Conservation (phyloP, 2,888 invertebrate genomes). For the Cremastobaeus sp. region DNA sequence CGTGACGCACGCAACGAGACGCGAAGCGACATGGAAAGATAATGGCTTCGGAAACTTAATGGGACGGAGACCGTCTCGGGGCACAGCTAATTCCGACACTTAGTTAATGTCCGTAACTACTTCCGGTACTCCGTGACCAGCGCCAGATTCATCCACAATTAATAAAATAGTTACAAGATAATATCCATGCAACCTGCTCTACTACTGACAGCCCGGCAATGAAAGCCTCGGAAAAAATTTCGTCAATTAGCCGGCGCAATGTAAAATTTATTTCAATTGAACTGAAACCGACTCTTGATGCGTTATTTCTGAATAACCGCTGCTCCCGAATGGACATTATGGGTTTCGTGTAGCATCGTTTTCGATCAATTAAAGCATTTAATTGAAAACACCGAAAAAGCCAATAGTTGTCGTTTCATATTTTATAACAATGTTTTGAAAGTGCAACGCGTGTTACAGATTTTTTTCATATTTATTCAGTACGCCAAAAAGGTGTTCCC, state of each 20-base stretch:
- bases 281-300: slow-evolving; percentile 14
- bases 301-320: too few relatives aligned
- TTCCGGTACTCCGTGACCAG: slow-evolving; percentile 65
- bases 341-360: too few relatives aligned
- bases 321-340: too few relatives aligned
- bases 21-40: slow-evolving; percentile 67
- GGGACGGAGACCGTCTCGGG: slow-evolving; percentile 69
- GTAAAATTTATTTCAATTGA: slow-evolving; percentile 2
- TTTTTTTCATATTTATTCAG: too few relatives aligned
- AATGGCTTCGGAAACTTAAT: slow-evolving; percentile 76
- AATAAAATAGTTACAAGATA: slow-evolving; percentile 52
- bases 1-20: slow-evolving; percentile 63
- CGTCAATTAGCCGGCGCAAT: slow-evolving; percentile 17
- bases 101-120: slow-evolving; percentile 75
- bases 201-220: slow-evolving; percentile 9
- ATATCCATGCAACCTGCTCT: slow-evolving; percentile 30
- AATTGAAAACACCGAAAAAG: too few relatives aligned
- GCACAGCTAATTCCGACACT: slow-evolving; percentile 75
- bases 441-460: too few relatives aligned
- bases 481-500: neutral
- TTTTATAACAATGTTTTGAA: too few relatives aligned
- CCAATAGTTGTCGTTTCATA: too few relatives aligned
- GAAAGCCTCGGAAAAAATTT: slow-evolving; percentile 17
- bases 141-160: slow-evolving; percentile 40
- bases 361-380: too few relatives aligned